Conservation (phyloP, 2,888 invertebrate genomes). For the Drosophila flavopinicola region DNA sequence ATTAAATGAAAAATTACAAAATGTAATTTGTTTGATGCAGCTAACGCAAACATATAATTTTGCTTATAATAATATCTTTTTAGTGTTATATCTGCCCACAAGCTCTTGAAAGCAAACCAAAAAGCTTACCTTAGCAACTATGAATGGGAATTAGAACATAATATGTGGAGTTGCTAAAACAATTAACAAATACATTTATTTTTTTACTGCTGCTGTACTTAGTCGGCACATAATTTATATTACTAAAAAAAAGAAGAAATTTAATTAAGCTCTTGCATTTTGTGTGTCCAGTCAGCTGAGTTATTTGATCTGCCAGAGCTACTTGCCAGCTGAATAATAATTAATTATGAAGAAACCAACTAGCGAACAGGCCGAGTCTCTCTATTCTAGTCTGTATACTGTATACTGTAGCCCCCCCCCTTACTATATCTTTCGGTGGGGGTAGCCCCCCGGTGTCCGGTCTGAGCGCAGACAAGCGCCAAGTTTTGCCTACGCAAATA, state of each 20-base stretch:
- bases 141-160: too few species aligned
- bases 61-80: too few species aligned
- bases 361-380: constrained; percentile 35
- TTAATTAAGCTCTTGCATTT: constrained; percentile 52
- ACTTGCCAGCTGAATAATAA: constrained; percentile 75
- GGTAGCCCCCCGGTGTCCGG: constrained; percentile 25
- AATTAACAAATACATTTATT: too few species aligned
- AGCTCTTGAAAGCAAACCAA: too few species aligned
- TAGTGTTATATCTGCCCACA: too few species aligned
- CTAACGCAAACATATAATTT: too few species aligned
- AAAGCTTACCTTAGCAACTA: too few species aligned
- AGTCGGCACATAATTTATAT: constrained; percentile 12
- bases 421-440: too few species aligned
- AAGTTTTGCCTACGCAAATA: constrained; percentile 80
- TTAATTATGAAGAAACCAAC: constrained; percentile 73
- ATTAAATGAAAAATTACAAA: too few species aligned
- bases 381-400: constrained; percentile 41
- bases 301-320: constrained; percentile 62
- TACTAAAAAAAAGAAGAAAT: constrained; percentile 5
- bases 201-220: too few species aligned
- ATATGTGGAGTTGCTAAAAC: too few species aligned
- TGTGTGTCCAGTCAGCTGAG: constrained; percentile 19
- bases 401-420: background rate
- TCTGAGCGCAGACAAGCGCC: constrained; percentile 58
- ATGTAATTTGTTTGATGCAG: too few species aligned